phyloP scores from a whole-genome alignment of 2,113 vertebrate genomes.

The Proteles cristata region DNA sequence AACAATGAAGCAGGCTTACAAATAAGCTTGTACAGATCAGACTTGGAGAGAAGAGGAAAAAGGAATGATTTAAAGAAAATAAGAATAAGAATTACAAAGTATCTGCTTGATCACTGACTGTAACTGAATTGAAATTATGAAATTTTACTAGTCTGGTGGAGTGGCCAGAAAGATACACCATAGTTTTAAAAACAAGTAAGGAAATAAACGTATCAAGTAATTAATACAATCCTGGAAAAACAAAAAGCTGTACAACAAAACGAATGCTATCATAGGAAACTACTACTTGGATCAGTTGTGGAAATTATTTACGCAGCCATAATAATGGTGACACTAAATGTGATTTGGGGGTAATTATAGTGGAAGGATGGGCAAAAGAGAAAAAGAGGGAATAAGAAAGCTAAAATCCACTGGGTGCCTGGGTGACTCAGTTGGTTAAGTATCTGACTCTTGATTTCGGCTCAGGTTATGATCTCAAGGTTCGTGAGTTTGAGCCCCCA shows the following conservation, averaged over 20 bases:
- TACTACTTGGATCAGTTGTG: neutral
- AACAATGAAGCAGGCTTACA: neutral
- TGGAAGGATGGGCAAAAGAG: neutral
- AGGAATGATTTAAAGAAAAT: neutral
- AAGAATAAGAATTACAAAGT: neutral
- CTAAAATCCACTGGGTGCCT: neutral
- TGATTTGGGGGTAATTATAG: neutral
- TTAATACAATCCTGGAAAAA: conserved; percentile 1
- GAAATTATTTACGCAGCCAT: neutral
- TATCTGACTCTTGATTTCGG: too few species aligned
- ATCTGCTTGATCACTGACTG: neutral
- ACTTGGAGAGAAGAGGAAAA: neutral
- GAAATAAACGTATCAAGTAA: neutral
- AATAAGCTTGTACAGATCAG: neutral
- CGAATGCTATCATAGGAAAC: neutral
- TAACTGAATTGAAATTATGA: neutral
- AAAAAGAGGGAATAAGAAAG: neutral
- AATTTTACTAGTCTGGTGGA: neutral
- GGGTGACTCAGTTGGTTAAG: too few species aligned
- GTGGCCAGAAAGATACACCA: neutral
- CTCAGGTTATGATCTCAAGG: too few species aligned
- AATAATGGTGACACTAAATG: neutral
- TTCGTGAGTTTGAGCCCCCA: too few species aligned
- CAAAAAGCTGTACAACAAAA: neutral
- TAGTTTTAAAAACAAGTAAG: neutral